Conservation (phyloP, 2,113 vertebrate species). For the Eleginops maclovinus region DNA sequence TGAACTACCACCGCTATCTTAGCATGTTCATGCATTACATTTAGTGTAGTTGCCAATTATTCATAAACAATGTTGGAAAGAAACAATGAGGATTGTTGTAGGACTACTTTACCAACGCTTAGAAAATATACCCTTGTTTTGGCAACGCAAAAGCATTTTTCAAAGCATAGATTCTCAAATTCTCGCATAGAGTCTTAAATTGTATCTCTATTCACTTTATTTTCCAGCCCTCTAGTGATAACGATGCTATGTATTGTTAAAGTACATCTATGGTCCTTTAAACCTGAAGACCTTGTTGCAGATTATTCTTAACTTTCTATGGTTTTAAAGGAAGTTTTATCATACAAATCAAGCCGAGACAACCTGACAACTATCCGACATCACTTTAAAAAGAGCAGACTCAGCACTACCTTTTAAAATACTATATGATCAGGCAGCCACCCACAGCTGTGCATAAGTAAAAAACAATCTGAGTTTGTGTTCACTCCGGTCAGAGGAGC, state of each 20-base stretch:
- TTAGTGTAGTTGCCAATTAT: neutral
- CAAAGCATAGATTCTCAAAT: neutral
- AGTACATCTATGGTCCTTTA: neutral
- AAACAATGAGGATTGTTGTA: neutral
- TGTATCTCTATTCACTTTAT: neutral
- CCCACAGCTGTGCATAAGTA: conserved; percentile 66
- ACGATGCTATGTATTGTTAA: neutral
- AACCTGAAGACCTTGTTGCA: neutral
- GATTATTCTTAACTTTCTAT: neutral
- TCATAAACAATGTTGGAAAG: neutral
- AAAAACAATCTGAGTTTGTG: conserved; percentile 55
- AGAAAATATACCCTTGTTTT: neutral
- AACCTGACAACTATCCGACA: conserved; percentile 30
- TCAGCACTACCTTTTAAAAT: conserved; percentile 55
- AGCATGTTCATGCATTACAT: neutral
- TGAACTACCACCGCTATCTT: neutral
- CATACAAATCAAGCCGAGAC: conserved; percentile 25
- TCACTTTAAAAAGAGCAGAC: conserved; percentile 49
- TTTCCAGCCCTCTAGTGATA: neutral
- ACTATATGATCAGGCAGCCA: conserved; percentile 49
- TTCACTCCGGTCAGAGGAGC: conserved; percentile 59
- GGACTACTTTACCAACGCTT: neutral
- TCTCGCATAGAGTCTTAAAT: neutral
- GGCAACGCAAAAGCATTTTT: neutral
- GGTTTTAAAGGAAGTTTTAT: conserved; percentile 26